Evolutionary conservation across 2,888 invertebrate species (phyloP), one percentile per base, ranked within the genome.

Genomic region (Tipula confusa): DNA sequence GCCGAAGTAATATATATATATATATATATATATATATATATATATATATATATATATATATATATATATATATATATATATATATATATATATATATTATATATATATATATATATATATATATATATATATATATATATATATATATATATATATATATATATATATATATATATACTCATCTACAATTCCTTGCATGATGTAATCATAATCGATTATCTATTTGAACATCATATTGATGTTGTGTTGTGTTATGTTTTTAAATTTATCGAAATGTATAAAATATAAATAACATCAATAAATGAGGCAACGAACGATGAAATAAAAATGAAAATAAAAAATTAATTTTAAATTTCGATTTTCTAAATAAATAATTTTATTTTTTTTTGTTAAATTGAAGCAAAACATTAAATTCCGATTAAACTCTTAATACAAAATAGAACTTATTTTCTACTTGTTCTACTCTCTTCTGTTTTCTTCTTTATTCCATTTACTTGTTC

Each of bases 371-470:
- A 38, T 38, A 38, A 43, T 43, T 64, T 64, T 64, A 13, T 64
- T 64, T 3, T 43, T 64, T 64, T 64, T 64, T 64, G 24, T 64
- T 64, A 24, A 64, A 64, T 64, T 64, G 24, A 64, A 64, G 64
- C 6, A 64, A 64, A 64, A 64, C 64, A 64, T 64, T 64, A 64
- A 64, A 64, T 64, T 64, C 64, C 64, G 64, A 64, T 64, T 64
- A 64, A 64, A 64, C 24, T 64, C 64, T 64, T 64, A 64, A 64
- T 64, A 64, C 24, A 64, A 64, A 64, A 64, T 64, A 64, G 24
- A 64, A 64, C 64, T 64, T 64, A 64, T 18, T 64, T 64, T 64
- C 64, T 24, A n/a, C n/a, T n/a, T n/a, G n/a, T n/a, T 43, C 43
- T n/a, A 38, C 6, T 24, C 64, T 18, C 9, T 2, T 24, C 15